Evolutionary conservation across 2,113 vertebrate genomes (phyloP).

Genomic region (Nycticorax nycticorax): DNA sequence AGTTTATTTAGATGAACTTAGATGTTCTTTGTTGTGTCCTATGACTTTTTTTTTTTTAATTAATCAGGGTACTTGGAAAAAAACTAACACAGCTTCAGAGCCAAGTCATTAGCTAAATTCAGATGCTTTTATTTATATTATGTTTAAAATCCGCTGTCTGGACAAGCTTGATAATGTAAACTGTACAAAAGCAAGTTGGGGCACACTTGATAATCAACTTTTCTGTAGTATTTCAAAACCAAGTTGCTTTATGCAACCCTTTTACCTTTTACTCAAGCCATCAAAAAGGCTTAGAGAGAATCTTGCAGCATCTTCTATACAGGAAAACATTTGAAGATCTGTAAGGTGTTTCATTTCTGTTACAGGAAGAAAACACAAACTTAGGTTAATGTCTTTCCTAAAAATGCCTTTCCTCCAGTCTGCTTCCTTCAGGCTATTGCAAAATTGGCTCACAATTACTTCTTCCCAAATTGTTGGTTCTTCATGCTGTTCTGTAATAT

Average conservation of each 20-base stretch:
- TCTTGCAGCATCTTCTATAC: not conserved
- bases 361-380: not conserved
- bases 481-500: not conserved
- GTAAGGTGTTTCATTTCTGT: not conserved
- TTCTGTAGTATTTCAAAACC: not conserved
- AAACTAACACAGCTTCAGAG: not conserved
- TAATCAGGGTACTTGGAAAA: not conserved
- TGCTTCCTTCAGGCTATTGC: not conserved
- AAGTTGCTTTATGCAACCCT: not conserved
- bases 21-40: not conserved
- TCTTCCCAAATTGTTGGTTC: not conserved
- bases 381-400: not conserved
- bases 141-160: not conserved
- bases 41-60: not conserved
- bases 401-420: not conserved
- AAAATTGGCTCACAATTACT: not conserved
- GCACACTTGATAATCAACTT: not conserved
- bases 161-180: conserved; percentile 3
- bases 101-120: conserved; percentile 8
- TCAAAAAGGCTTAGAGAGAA: not conserved
- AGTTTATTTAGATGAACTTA: not conserved
- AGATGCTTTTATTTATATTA: conserved; percentile 37
- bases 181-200: not conserved
- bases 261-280: not conserved
- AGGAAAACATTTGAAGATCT: not conserved